Conservation (phyloP, 2,888 invertebrate genomes). For the Micropterix aruncella region DNA sequence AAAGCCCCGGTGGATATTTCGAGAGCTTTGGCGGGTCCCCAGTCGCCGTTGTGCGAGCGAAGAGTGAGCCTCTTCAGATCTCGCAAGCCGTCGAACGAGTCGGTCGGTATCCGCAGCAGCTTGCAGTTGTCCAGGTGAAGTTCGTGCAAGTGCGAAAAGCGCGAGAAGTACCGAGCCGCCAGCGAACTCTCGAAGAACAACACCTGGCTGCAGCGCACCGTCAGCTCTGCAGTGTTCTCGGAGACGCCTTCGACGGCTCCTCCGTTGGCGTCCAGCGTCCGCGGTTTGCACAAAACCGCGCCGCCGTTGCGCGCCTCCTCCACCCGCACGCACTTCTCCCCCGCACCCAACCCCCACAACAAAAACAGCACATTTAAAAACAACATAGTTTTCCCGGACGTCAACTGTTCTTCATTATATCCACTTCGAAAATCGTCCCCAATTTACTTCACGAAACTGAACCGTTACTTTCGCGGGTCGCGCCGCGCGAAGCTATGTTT, state of each 20-base stretch:
- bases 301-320: constrained; percentile 31
- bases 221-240: constrained; percentile 58
- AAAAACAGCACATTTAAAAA: constrained; percentile 35
- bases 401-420: background rate
- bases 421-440: too few species aligned
- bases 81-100: constrained; percentile 66
- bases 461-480: background rate
- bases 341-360: constrained; percentile 35
- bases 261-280: constrained; percentile 55
- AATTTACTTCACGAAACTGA: background rate
- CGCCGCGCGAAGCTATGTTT: background rate
- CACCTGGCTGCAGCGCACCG: constrained; percentile 64
- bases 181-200: constrained; percentile 68
- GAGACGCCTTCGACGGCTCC: constrained; percentile 47
- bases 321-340: constrained; percentile 33
- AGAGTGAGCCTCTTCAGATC: constrained; percentile 67
- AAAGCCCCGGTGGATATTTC: constrained; percentile 60
- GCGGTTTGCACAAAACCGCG: constrained; percentile 50
- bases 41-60: constrained; percentile 67
- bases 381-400: background rate
- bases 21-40: constrained; percentile 61
- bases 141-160: constrained; percentile 60
- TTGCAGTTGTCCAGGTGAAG: constrained; percentile 68
- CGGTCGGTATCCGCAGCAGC: constrained; percentile 57
- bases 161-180: constrained; percentile 53